Base-by-base conservation (phyloP, 2,113 vertebrate genomes). In the Cebidichthys violaceus region DNA sequence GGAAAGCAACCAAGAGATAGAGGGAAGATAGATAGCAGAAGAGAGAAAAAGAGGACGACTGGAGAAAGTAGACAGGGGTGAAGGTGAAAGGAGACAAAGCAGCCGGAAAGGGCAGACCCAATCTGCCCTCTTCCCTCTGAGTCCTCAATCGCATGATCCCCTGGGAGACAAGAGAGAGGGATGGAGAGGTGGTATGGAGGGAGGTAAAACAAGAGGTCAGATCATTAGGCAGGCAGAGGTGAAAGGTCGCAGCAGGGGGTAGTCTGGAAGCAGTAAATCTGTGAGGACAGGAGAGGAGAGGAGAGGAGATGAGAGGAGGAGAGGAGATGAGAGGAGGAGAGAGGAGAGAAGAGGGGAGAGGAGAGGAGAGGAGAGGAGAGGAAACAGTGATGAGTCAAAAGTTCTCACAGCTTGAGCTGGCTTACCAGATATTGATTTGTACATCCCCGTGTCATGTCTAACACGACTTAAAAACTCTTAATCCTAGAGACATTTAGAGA, bases 41-140 rank as follows among this genome's bases (percentile, higher is more conserved):
- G 14, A 65, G 31, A 73, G 22, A 17, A 20, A 57, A 11, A 55
- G 62, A 70, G 73, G 55, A 31, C 4, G 7, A 17, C n/a, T 43
- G 18, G 18, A 45, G 27, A 55, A 22, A 27, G 76, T n/a, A 82
- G 73, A 84, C 75, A 69, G 33, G 70, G 85, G 71, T 90, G 71
- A 87, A 92, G 91, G 90, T 90, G 89, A 92, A 86, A 86, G 39
- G 78, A 82, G 65, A 75, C 77, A 75, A 87, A 86, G 81, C 83
- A 69, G 70, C 55, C 24, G 17, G 33, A 62, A 73, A 81, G 67
- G 71, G 50, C 65, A 81, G 62, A 66, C 71, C 61, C 13, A 81
- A 29, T 78, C 73, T 76, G 55, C 68, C 79, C 84, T 75, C 67
- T 37, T 81, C 50, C 78, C 74, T 80, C 61, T 29, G 45, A 83